phyloP scores from a whole-genome alignment of 1,140 invertebrate species.

The Drosophila kepulauana region DNA sequence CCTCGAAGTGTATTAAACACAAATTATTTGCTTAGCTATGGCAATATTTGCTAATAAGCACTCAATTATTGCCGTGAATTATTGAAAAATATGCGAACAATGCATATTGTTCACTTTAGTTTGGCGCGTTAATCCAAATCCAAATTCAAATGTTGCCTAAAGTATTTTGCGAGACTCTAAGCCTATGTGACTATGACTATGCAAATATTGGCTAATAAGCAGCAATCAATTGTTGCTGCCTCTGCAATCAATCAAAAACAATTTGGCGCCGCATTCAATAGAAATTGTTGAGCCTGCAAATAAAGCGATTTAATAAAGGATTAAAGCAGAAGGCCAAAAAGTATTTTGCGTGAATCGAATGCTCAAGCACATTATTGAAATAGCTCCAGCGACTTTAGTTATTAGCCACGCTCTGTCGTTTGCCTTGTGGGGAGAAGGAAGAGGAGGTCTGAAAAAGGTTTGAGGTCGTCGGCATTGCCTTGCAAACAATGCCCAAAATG shows the following conservation, averaged over 20 bases:
- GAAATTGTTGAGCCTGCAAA: not conserved
- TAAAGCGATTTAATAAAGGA: not conserved
- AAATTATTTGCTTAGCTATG: not conserved
- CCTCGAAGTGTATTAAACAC: no score
- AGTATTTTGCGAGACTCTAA: no score
- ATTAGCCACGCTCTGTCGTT: conserved; percentile 10
- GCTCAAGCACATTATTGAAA: conserved; percentile 65
- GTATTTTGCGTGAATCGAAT: conserved; percentile 52
- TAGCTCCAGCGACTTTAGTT: conserved; percentile 45
- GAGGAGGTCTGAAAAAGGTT: conserved; percentile 1
- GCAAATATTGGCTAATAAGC: no score
- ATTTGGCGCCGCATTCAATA: not conserved
- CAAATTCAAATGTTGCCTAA: no score
- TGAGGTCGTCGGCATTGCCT: conserved; percentile 7
- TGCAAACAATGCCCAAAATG: conserved; percentile 56
- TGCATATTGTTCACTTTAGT: no score
- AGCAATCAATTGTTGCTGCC: not conserved
- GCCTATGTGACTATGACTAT: no score
- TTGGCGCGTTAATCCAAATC: no score
- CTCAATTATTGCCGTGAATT: conserved; percentile 31
- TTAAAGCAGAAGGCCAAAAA: not conserved
- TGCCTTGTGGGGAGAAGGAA: no score
- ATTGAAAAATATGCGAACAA: conserved; percentile 1
- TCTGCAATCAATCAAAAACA: not conserved
- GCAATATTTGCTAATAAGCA: conserved; percentile 21